Conservation (phyloP, 2,797 vertebrate species). For the Chanos chanos region DNA sequence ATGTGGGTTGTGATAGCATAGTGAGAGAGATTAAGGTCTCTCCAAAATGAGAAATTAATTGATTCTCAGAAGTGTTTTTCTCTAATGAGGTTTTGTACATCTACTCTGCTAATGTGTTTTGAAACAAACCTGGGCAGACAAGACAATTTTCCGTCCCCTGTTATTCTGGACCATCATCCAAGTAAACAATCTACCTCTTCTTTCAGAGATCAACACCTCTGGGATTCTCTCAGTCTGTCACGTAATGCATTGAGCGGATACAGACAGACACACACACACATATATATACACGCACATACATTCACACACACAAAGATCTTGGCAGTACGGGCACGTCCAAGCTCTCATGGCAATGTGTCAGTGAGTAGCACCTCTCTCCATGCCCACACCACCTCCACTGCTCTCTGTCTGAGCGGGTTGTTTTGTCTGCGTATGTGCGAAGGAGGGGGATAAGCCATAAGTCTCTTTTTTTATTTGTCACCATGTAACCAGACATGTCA, state of each 20-base stretch:
- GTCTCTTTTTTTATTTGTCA: not conserved
- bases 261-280: too few relatives aligned
- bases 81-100: not conserved
- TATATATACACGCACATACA: too few relatives aligned
- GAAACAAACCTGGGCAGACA: not conserved
- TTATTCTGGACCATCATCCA: not conserved
- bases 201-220: not conserved
- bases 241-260: too few relatives aligned
- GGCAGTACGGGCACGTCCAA: not conserved
- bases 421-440: not conserved
- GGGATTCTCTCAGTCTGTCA: too few relatives aligned
- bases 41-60: too few relatives aligned
- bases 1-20: too few relatives aligned
- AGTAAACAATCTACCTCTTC: slow-evolving; percentile 3
- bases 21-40: too few relatives aligned
- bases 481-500: not conserved
- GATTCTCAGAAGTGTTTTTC: too few relatives aligned
- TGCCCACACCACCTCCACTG: too few relatives aligned
- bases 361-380: too few relatives aligned
- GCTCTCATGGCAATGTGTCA: not conserved
- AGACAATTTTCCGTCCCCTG: not conserved
- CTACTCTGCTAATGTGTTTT: not conserved
- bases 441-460: not conserved
- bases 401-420: too few relatives aligned
- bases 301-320: not conserved